Conservation (phyloP, 2,797 vertebrate species). For the Bovichtus diacanthus region DNA sequence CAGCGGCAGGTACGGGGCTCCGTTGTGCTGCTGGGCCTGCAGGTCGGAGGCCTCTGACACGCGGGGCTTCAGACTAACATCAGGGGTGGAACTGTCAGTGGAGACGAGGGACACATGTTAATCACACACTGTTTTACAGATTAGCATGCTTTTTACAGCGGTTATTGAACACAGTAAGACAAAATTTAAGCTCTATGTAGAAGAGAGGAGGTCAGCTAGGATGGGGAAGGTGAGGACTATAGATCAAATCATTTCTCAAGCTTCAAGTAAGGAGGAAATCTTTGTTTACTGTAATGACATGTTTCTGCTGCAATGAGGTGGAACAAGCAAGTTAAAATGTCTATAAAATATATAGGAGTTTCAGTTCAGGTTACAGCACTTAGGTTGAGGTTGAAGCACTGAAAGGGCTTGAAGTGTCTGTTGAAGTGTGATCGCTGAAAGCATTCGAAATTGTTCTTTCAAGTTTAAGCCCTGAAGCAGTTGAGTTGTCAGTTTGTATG, state of each 20-base stretch:
- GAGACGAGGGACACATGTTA: neutral
- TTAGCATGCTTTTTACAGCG: neutral
- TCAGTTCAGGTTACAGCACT: no score
- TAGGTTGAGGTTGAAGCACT: no score
- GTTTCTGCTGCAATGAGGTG: neutral
- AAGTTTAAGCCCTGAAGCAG: neutral
- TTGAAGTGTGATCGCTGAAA: neutral
- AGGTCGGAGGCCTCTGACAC: constrained; percentile 91
- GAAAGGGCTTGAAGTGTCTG: neutral
- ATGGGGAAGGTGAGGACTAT: no score
- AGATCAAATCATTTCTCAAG: neutral
- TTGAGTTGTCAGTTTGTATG: neutral
- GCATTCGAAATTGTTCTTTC: neutral
- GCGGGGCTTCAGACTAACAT: constrained; percentile 93
- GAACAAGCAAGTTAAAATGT: no score
- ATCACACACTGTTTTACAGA: neutral
- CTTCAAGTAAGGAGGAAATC: neutral
- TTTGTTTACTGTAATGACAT: neutral
- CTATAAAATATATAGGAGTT: no score
- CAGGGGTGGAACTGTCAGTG: constrained; percentile 91
- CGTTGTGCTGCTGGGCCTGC: constrained; percentile 89
- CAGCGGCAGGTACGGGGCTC: constrained; percentile 88
- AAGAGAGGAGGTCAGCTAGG: neutral
- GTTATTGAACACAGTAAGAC: neutral
- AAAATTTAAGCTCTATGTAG: neutral